Evolutionary conservation across 2,797 vertebrate species (phyloP).

Genomic region (Acipenser transmontanus): DNA sequence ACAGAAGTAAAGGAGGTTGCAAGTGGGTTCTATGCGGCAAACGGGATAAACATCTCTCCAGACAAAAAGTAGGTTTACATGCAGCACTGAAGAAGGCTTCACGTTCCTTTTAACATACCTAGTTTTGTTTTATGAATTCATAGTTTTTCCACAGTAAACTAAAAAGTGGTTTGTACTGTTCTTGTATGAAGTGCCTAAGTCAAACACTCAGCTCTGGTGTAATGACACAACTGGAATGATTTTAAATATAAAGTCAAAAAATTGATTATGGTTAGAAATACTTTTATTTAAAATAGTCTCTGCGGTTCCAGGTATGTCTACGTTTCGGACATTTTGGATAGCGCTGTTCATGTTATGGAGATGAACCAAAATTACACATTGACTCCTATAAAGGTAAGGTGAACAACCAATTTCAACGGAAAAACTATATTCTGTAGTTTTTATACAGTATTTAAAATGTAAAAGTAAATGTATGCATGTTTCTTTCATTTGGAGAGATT

Average conservation of each 20-base stretch:
- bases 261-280: no score
- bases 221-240: background rate
- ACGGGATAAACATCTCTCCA: constrained; percentile 82
- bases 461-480: background rate
- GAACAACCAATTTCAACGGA: background rate
- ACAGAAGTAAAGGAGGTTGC: constrained; percentile 76
- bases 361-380: constrained; percentile 57
- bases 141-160: no score
- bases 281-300: constrained; percentile 10
- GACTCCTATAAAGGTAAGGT: constrained; percentile 55
- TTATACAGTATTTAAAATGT: background rate
- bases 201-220: background rate
- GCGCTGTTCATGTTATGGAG: constrained; percentile 52
- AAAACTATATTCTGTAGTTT: constrained; percentile 2
- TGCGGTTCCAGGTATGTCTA: constrained; percentile 57
- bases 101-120: background rate
- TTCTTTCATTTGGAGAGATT: constrained; percentile 8
- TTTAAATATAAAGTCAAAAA: no score
- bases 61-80: constrained; percentile 64
- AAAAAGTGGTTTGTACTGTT: background rate
- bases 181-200: background rate
- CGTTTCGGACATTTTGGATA: constrained; percentile 48
- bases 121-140: background rate
- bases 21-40: constrained; percentile 66
- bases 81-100: no score